A percentile compares a stretch with the other conserved stretches of the same genome.
Conservation (phyloP, 2,113 vertebrate species). For the Formicarius rufipectus region DNA sequence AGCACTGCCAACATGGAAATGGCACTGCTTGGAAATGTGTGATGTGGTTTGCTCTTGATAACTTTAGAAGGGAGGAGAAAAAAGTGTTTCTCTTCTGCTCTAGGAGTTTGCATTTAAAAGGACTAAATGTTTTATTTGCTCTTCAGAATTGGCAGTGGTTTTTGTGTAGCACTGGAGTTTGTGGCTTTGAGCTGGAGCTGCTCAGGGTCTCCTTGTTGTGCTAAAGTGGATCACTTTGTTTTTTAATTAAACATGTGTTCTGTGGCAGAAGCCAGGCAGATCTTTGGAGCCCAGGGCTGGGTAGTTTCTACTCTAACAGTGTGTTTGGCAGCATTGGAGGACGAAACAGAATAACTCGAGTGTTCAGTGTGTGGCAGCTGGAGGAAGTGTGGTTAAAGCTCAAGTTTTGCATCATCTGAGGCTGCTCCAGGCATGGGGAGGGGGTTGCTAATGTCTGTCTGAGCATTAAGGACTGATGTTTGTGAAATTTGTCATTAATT, state of each 20-base stretch:
- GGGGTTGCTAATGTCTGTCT: background rate
- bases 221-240: background rate
- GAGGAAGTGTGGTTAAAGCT: background rate
- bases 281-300: background rate
- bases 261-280: background rate
- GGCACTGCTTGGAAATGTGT: background rate
- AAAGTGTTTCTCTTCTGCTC: background rate
- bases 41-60: background rate
- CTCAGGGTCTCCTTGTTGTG: background rate
- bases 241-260: background rate
- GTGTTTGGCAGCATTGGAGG: background rate
- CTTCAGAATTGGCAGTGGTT: background rate
- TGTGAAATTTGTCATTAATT: slow-evolving; percentile 4
- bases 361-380: background rate
- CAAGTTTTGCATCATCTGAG: background rate
- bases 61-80: background rate
- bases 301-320: background rate
- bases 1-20: background rate
- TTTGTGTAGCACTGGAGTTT: background rate
- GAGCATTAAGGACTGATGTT: background rate
- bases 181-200: background rate
- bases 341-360: background rate
- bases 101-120: background rate
- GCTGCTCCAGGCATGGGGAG: background rate
- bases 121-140: background rate